Evolutionary conservation across 2,888 invertebrate genomes (phyloP), one percentile per base, ranked within the genome.

Genomic region (Drosophila nigricruria): DNA sequence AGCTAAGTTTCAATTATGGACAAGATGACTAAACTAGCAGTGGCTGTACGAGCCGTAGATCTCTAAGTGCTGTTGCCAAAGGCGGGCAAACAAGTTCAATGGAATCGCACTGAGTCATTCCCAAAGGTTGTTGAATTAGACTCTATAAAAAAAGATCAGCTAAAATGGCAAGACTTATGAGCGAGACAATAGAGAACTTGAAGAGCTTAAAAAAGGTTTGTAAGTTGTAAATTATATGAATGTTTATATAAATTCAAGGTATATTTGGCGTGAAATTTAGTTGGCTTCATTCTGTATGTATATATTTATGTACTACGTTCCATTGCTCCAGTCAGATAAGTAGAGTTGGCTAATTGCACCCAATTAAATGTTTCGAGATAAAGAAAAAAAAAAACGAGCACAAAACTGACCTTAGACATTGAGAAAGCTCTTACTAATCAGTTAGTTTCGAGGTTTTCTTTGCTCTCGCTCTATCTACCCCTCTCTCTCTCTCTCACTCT

Each of bases 391-490:
- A n/a, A 20, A 70, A 38, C 30, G 71, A 54, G 18, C 52, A 40
- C 12, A 66, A 67, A 82, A 81, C 83, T 84, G 87, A 84, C 89
- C 84, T 84, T 73, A 78, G 81, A 73, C 86, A 82, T 52, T 42
- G 18, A 40, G 40, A 43, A 58, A 63, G 43, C 40, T 63, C 54
- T 45, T 47, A 43, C 23, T 50, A 70, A 69, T 57, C 40, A 61
- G 18, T 47, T n/a, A 10, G 27, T 16, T 25, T n/a, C 23, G 30
- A 43, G 45, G 36, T 42, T 14, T 25, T 16, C 0, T 20, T 8
- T 3, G 14, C 14, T 8, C 20, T 8, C 43, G 14, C 43, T 14
- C 43, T 18, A 4, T 30, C 18, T 32, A 10, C 45, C 36, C 3
- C 23, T 12, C 43, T 8, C 43, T 25, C 43, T 4, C 25, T 0